Evolutionary conservation across 1,140 invertebrate genomes (phyloP).

Genomic region (Zaprionus camerounensis): DNA sequence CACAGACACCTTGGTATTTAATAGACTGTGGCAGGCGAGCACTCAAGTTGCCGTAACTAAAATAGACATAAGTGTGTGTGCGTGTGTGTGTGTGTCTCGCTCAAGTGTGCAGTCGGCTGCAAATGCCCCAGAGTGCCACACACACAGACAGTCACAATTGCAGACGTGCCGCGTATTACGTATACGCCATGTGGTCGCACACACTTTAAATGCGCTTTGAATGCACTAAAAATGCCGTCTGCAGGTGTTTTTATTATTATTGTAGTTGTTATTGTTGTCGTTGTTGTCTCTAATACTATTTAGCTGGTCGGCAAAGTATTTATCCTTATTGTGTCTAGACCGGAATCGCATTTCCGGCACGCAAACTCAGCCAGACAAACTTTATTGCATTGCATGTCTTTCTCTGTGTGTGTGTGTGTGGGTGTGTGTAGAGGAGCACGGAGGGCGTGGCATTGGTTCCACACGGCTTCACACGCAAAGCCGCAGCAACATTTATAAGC

Average conservation of each 20-base stretch:
- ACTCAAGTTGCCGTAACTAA: constrained; percentile 35
- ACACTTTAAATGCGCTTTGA: constrained; percentile 30
- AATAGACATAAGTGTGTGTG: constrained; percentile 15
- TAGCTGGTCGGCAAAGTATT: constrained; percentile 31
- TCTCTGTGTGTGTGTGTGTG: background rate
- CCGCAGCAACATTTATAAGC: constrained; percentile 16
- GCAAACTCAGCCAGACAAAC: constrained; percentile 60
- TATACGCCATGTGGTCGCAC: constrained; percentile 22
- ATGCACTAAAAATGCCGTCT: constrained; percentile 41
- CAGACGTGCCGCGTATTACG: constrained; percentile 15
- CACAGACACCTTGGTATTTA: constrained; percentile 22
- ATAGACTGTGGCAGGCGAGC: constrained; percentile 42
- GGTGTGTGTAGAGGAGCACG: background rate
- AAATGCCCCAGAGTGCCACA: constrained; percentile 13
- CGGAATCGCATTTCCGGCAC: constrained; percentile 71
- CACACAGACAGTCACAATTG: constrained; percentile 12
- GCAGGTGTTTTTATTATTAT: constrained; percentile 24
- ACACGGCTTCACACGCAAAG: constrained; percentile 19
- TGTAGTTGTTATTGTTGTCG: constrained; percentile 14
- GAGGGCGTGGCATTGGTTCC: constrained; percentile 4
- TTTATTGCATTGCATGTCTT: constrained; percentile 62
- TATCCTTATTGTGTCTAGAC: constrained; percentile 62
- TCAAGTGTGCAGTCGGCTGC: constrained; percentile 13
- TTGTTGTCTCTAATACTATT: constrained; percentile 39
- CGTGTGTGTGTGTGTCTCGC: background rate